Conservation (phyloP, 2,888 invertebrate genomes). For the Sceliomorpha sp. region DNA sequence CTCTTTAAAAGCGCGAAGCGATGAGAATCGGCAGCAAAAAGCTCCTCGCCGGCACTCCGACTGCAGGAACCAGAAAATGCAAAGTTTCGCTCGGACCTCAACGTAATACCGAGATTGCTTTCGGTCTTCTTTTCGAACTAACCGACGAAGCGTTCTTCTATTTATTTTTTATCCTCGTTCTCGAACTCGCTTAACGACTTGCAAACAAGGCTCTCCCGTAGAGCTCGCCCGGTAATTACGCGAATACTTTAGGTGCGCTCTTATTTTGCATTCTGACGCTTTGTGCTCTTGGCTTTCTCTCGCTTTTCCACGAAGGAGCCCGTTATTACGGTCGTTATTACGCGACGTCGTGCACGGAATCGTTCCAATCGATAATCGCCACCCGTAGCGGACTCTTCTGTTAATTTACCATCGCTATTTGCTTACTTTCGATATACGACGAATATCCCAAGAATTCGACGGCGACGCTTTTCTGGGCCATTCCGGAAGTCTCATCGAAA, state of each 20-base stretch:
- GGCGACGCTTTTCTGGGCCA: too few relatives aligned
- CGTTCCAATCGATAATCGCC: conserved; percentile 51
- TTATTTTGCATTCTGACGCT: conserved; percentile 54
- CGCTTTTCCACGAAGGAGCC: conserved; percentile 47
- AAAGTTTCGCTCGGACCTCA: conserved; percentile 57
- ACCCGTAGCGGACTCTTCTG: conserved; percentile 28
- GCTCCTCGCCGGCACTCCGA: conserved; percentile 32
- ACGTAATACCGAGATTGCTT: conserved; percentile 63
- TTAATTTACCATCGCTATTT: conserved; percentile 46
- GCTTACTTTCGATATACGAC: conserved; percentile 40
- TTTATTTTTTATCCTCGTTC: conserved; percentile 48
- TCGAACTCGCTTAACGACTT: conserved; percentile 63
- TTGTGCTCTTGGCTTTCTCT: conserved; percentile 49
- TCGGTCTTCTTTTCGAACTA: conserved; percentile 56
- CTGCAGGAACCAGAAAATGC: conserved; percentile 51
- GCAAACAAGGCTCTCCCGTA: conserved; percentile 61
- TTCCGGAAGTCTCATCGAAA: too few relatives aligned
- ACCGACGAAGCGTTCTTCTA: conserved; percentile 52
- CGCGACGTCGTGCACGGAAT: conserved; percentile 51
- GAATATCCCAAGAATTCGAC: conserved; percentile 37
- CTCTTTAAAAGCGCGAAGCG: conserved; percentile 46
- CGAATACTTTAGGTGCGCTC: conserved; percentile 57
- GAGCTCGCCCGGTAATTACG: conserved; percentile 63
- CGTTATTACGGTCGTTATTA: conserved; percentile 52
- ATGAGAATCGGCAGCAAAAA: conserved; percentile 44